Base-by-base conservation (phyloP, 2,113 vertebrate genomes). In the Eptesicus fuscus region DNA sequence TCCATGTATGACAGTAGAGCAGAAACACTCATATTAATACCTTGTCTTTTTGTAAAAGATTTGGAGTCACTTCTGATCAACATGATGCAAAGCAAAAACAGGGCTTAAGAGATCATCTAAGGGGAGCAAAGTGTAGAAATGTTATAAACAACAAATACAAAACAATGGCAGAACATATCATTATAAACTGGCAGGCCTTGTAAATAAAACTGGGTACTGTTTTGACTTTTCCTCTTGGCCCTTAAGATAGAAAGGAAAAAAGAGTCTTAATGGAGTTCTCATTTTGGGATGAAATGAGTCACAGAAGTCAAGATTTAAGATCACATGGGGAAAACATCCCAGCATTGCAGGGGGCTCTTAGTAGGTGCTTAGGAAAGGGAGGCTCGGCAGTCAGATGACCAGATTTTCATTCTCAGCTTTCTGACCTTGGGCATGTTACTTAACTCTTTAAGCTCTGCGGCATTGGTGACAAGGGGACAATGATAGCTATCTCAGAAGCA, bases 361-460 rank as follows among this genome's bases (percentile, higher is more conserved):
- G 28, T 22, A 22, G 85, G 32, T 65, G 28, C 65, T 84, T 30
- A 71, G 63, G 67, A 90, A 63, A 89, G 37, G 30, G 28, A 67
- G 51, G 25, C 22, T 82, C 13, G 63, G 37, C 7, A 30, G 7
- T n/a, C 51, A 49, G 51, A 32, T 83, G 65, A 86, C 51, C 73
- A 89, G 59, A 40, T 77, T 83, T 95, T 49, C 44, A 37, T 71
- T 17, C 20, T 40, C 93, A 78, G 30, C 35, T 63, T 59, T 78
- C 76, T 90, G 71, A 85, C 94, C 51, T 95, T 92, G 76, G 32
- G 37, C 35, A 37, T 83, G 32, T 86, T 80, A 79, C 59, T 95
- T 76, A 65, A 37, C 14, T 93, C 70, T 87, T 95, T 67, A 69
- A 84, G 73, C 74, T 80, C 84, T 65, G 65, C 35, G 93, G 93